Conservation (phyloP, 2,113 vertebrate species). For the Calidris pugnax region DNA sequence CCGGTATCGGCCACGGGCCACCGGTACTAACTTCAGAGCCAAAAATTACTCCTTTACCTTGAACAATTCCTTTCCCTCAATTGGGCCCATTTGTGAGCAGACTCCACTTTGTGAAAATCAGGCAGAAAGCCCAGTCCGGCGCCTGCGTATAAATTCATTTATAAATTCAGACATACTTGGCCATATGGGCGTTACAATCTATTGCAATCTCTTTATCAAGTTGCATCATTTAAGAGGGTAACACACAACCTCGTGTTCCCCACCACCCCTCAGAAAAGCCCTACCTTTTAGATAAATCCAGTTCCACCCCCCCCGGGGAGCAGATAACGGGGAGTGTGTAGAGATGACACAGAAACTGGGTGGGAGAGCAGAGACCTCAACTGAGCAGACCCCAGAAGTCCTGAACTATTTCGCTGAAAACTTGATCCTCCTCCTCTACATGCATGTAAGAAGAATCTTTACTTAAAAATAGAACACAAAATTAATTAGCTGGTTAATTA, state of each 20-base stretch:
- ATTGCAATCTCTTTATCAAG: not conserved
- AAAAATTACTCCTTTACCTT: not conserved
- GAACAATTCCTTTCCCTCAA: not conserved
- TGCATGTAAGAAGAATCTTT: not conserved
- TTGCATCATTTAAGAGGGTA: too few species aligned
- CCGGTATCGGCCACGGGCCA: not conserved
- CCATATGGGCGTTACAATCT: not conserved
- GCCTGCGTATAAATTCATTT: too few species aligned
- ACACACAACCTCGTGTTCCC: too few species aligned
- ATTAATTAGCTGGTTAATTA: not conserved
- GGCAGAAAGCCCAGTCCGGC: not conserved
- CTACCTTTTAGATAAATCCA: not conserved
- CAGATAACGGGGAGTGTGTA: rapidly evolving
- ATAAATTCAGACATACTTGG: not conserved
- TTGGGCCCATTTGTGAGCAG: not conserved
- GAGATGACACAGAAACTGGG: rapidly evolving
- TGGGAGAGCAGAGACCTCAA: not conserved
- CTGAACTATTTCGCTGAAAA: not conserved
- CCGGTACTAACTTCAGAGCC: not conserved
- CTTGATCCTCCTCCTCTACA: not conserved
- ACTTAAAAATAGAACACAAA: not conserved
- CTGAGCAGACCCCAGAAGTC: not conserved
- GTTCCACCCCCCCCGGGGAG: rapidly evolving
- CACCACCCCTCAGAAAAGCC: not conserved
- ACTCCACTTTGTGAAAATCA: not conserved